A percentile compares a stretch with the other conserved stretches of the same genome.
These are phyloP conservation scores for Colletes collaris DNA, from an alignment of 2,888 invertebrate species.

Conservation along the genomic window DNA sequence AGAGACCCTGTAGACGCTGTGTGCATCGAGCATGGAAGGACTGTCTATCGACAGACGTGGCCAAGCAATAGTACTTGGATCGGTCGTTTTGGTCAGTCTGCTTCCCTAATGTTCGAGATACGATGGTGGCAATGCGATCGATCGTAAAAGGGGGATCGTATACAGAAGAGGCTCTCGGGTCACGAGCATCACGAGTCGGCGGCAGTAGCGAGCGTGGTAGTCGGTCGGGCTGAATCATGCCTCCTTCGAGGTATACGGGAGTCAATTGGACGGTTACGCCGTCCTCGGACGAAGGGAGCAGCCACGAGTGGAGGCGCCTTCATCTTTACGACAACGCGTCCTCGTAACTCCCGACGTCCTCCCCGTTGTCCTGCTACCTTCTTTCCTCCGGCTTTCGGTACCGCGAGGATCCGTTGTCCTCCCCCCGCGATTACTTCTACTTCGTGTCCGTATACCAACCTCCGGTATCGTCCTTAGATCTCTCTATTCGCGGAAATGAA, in stretches of 20 bases:
- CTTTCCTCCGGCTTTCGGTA: conserved; percentile 44
- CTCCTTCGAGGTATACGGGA: conserved; percentile 69
- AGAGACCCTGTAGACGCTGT: too few relatives aligned
- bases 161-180: conserved; percentile 65
- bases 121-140: conserved; percentile 58
- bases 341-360: conserved; percentile 71
- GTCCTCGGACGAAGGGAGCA: conserved; percentile 65
- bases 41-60: too few relatives aligned
- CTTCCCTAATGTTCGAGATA: conserved; percentile 49
- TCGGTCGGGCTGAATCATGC: conserved; percentile 68
- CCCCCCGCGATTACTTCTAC: conserved; percentile 20
- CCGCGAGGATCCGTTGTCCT: conserved; percentile 15
- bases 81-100: conserved; percentile 25
- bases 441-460: conserved; percentile 52
- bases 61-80: background rate
- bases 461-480: conserved; percentile 65
- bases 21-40: too few relatives aligned
- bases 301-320: conserved; percentile 69
- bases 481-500: conserved; percentile 54
- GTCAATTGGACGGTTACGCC: conserved; percentile 73
- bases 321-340: conserved; percentile 74
- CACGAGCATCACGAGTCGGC: conserved; percentile 75
- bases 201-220: conserved; percentile 65
- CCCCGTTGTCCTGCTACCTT: conserved; percentile 46
- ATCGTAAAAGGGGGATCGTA: conserved; percentile 61